phyloP scores from a whole-genome alignment of 2,113 vertebrate genomes.

The Labrus mixtus region DNA sequence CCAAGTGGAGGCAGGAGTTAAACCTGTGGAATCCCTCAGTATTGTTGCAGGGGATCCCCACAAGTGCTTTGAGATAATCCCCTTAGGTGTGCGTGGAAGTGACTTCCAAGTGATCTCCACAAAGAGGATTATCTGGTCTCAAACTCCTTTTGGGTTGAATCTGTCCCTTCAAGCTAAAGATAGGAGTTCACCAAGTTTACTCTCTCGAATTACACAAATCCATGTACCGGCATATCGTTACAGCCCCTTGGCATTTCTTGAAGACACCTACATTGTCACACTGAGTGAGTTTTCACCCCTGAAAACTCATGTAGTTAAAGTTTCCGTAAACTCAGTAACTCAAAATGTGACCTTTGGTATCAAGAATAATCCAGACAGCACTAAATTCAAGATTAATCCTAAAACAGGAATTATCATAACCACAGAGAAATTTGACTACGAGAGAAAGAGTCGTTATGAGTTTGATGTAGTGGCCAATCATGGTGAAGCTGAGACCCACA shows the following conservation, averaged over 20 bases:
- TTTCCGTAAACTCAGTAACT: conserved; percentile 78
- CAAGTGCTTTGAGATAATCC: conserved; percentile 88
- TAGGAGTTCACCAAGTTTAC: conserved; percentile 80
- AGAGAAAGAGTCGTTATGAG: conserved; percentile 85
- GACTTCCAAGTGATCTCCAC: conserved; percentile 90
- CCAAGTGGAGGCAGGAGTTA: conserved; percentile 81
- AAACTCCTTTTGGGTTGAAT: conserved; percentile 89
- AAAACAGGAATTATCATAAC: conserved; percentile 92
- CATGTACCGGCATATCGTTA: conserved; percentile 86
- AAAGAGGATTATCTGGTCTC: conserved; percentile 89
- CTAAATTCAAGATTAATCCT: conserved; percentile 88
- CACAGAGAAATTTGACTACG: conserved; percentile 85
- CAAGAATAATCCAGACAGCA: conserved; percentile 82
- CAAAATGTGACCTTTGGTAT: conserved; percentile 87
- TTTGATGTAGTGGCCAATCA: conserved; percentile 86
- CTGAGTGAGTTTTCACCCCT: conserved; percentile 92
- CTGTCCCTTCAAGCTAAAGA: conserved; percentile 92
- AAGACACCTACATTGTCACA: conserved; percentile 85
- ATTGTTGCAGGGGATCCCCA: conserved; percentile 89
- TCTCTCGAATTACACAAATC: conserved; percentile 84
- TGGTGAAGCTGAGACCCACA: conserved; percentile 80
- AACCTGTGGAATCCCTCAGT: conserved; percentile 84
- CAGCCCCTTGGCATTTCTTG: conserved; percentile 85
- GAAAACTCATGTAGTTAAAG: conserved; percentile 87
- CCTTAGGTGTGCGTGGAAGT: conserved; percentile 81